Base-by-base conservation (phyloP, 2,113 vertebrate genomes). In the Vulpes ferrilata region DNA sequence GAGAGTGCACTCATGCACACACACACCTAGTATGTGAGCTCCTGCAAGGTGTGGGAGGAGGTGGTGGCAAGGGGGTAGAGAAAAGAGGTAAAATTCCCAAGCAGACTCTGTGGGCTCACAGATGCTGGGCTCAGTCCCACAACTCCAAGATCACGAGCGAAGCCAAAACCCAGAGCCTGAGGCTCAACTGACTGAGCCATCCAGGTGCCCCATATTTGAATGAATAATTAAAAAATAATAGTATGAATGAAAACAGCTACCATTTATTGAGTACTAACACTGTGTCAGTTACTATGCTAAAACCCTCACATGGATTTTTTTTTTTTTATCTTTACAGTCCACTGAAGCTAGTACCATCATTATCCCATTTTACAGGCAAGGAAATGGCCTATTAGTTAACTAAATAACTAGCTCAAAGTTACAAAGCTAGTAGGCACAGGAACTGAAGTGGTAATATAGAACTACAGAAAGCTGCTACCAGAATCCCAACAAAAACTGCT, bases 351-450 rank as follows among this genome's bases (percentile, higher is more conserved):
- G 51, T 11, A 23, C 11, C 25, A 35, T 51, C 48, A 3, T 82
- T 65, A 67, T 35, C 53, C 67, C 4, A 23, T 74, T 74, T 67
- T 38, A 73, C 22, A 65, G 15, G 20, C 25, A 30, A 91, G 30
- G 60, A 94, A 97, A 71, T 8, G 57, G n/a, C 27, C 43, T 65
- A 59, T 25, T n/a, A 51, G 78, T 65, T 3, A 71, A 82, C 60
- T 94, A 78, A 94, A 86, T 51, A 17, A 71, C 17, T 35, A 92
- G n/a, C 15, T 95, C 64, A 87, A 81, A 76, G 83, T 86, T 82
- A 87, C 11, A 88, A 89, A 90, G n/a, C 30, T 55, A 30, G 25
- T 53, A 53, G 25, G 35, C 16, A 20, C 1, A 43, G 62, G 11
- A 82, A 19, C 60, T 51, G 19, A 95, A 5, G 64, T 48, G 13